These are phyloP conservation scores for Artemisiospiza belli DNA, from an alignment of 2,113 vertebrate species.

Conservation along the genomic window DNA sequence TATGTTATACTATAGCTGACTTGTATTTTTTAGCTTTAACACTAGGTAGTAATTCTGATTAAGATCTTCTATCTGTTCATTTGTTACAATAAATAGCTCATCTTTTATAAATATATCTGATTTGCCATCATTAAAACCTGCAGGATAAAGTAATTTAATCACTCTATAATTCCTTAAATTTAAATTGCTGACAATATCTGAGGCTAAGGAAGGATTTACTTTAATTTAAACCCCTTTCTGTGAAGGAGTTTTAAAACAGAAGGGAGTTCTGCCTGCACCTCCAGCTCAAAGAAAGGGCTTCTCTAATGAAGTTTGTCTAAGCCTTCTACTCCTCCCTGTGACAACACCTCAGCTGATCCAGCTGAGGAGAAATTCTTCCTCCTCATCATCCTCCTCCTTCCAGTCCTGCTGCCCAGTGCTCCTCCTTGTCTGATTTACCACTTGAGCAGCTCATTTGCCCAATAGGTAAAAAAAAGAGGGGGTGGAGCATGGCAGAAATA, in stretches of 20 bases:
- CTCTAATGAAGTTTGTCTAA: not conserved
- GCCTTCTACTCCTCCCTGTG: not conserved
- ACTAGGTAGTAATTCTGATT: not conserved
- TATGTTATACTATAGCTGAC: not conserved
- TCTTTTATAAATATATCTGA: not conserved
- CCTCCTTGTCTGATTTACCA: not conserved
- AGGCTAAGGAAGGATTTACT: not conserved
- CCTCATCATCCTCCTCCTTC: not conserved
- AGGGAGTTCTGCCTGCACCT: not conserved
- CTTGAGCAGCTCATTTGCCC: not conserved
- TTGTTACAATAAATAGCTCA: not conserved
- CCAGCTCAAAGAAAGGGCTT: not conserved
- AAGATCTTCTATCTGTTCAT: not conserved
- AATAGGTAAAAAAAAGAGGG: accelerated
- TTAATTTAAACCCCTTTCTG: not conserved
- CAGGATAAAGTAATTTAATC: not conserved
- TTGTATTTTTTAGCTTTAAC: not conserved
- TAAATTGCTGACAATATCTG: not conserved
- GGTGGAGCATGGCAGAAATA: not conserved
- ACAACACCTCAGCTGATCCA: not conserved
- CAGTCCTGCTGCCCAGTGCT: not conserved
- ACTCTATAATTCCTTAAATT: not conserved
- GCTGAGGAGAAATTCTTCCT: not conserved
- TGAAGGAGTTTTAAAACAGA: not conserved
- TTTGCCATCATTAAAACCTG: not conserved